Conservation (phyloP, 1,140 invertebrate species). For the Campoletis sonorensis region DNA sequence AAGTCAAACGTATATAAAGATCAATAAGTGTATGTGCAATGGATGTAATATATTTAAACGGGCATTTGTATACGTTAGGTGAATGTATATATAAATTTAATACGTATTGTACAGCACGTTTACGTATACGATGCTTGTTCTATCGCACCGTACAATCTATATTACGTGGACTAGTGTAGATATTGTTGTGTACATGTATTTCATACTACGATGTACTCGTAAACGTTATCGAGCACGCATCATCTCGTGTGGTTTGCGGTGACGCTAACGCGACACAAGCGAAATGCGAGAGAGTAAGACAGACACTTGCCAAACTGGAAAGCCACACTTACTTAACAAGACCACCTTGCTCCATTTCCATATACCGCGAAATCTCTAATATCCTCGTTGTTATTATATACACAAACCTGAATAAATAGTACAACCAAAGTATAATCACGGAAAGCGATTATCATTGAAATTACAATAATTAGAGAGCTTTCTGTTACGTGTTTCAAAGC, state of each 20-base stretch:
- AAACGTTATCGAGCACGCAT: slow-evolving; percentile 28
- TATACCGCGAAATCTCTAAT: neutral
- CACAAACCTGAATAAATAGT: slow-evolving; percentile 2
- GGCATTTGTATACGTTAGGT: too few species aligned
- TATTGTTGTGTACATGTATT: neutral
- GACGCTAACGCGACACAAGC: neutral
- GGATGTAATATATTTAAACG: neutral
- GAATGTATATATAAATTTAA: too few species aligned
- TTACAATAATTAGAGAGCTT: neutral
- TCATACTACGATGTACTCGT: neutral
- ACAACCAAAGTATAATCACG: neutral
- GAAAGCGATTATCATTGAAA: neutral
- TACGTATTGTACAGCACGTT: neutral
- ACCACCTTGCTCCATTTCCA: slow-evolving; percentile 11
- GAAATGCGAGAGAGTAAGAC: neutral
- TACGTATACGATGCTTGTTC: neutral
- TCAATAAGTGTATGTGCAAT: neutral
- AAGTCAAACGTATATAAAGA: neutral
- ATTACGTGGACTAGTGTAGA: slow-evolving; percentile 27
- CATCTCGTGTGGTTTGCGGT: slow-evolving; percentile 22
- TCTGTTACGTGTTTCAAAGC: too few species aligned
- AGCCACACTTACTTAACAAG: slow-evolving; percentile 15
- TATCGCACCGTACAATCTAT: neutral
- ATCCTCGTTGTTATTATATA: neutral
- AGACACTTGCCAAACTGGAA: slow-evolving; percentile 26